Evolutionary conservation across 1,140 invertebrate species (phyloP).

Genomic region (Drosophila azteca): DNA sequence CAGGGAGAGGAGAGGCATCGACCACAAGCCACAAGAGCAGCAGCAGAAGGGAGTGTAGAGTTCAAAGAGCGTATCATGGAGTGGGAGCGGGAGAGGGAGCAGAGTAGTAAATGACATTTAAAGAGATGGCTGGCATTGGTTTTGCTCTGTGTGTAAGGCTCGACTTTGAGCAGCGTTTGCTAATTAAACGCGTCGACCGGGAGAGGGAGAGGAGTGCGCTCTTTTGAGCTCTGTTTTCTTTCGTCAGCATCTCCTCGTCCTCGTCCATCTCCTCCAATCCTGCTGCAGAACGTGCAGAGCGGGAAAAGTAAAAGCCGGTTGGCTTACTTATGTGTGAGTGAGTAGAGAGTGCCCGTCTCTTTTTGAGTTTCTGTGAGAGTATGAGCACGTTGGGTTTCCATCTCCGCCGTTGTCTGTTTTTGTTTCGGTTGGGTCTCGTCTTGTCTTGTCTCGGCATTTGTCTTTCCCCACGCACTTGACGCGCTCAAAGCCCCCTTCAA

Average conservation of each 20-base stretch:
- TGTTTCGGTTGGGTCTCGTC: conserved; percentile 43
- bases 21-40: conserved; percentile 15
- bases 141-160: conserved; percentile 16
- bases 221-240: conserved; percentile 55
- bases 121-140: conserved; percentile 50
- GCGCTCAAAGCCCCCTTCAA: neutral
- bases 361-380: conserved; percentile 8
- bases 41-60: conserved; percentile 54
- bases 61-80: conserved; percentile 47
- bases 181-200: conserved; percentile 66
- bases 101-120: conserved; percentile 36
- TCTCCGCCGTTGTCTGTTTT: conserved; percentile 13
- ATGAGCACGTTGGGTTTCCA: conserved; percentile 1
- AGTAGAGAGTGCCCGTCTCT: conserved; percentile 21
- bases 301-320: conserved; percentile 78
- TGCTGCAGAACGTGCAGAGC: conserved; percentile 69
- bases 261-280: conserved; percentile 61
- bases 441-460: neutral
- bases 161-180: conserved; percentile 55
- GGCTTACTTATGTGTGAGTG: conserved; percentile 45
- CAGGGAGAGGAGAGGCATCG: too few relatives aligned
- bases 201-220: conserved; percentile 56
- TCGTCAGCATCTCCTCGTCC: conserved; percentile 42
- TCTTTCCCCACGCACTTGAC: neutral
- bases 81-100: conserved; percentile 4